Evolutionary conservation across 2,888 invertebrate species (phyloP).

Genomic region (Agonopterix heracliana): DNA sequence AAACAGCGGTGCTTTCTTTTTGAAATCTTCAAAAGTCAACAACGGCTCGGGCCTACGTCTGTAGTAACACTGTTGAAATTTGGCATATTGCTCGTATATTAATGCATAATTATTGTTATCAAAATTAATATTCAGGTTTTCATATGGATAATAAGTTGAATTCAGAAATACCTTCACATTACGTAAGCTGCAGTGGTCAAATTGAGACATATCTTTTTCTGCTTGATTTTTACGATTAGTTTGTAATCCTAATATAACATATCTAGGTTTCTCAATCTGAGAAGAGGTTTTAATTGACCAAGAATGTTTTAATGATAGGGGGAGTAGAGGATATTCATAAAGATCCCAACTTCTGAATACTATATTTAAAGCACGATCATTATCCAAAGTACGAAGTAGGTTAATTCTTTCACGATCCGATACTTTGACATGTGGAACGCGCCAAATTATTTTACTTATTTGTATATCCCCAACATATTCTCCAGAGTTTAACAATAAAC

Average conservation of each 20-base stretch:
- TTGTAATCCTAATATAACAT: slow-evolving; percentile 40
- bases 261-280: slow-evolving; percentile 37
- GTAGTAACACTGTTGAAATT: slow-evolving; percentile 11
- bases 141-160: slow-evolving; percentile 9
- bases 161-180: slow-evolving; percentile 9
- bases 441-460: slow-evolving; percentile 12
- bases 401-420: slow-evolving; percentile 14
- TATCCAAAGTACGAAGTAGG: slow-evolving; percentile 19
- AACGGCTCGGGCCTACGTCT: slow-evolving; percentile 9
- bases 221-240: neutral
- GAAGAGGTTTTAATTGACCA: slow-evolving; percentile 22
- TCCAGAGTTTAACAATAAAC: slow-evolving; percentile 1
- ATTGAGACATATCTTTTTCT: slow-evolving; percentile 15
- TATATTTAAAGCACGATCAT: slow-evolving; percentile 17
- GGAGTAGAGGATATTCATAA: slow-evolving; percentile 24
- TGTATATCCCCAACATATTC: slow-evolving; percentile 11
- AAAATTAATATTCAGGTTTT: slow-evolving; percentile 4
- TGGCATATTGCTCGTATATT: slow-evolving; percentile 9
- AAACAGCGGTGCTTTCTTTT: slow-evolving; percentile 19
- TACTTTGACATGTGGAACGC: neutral
- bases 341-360: slow-evolving; percentile 39
- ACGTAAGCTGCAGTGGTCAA: slow-evolving; percentile 2
- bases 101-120: neutral
- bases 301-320: slow-evolving; percentile 18
- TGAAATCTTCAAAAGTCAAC: slow-evolving; percentile 15